Conservation (phyloP, 64 coral and sea anemone genomes). For the Cladopsammia gracilis region DNA sequence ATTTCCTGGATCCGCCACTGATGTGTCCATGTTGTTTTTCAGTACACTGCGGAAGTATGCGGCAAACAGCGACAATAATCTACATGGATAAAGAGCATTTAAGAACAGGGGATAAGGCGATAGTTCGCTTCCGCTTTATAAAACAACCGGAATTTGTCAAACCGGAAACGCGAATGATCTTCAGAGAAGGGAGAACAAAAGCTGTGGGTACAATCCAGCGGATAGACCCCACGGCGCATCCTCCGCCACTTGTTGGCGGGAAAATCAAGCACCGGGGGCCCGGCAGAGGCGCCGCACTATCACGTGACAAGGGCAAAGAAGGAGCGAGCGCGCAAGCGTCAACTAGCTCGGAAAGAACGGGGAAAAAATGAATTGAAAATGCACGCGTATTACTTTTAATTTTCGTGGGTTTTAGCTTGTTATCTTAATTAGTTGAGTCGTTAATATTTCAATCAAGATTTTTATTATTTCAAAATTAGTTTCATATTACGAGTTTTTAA, state of each 20-base stretch:
- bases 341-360: constrained; percentile 73
- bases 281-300: constrained; percentile 39
- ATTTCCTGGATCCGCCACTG: too few species aligned
- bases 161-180: constrained; percentile 95
- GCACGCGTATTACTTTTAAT: neutral
- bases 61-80: constrained; percentile 96
- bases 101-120: constrained; percentile 93
- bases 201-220: constrained; percentile 94
- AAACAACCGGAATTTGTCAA: constrained; percentile 97
- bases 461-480: too few species aligned
- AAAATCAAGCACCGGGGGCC: constrained; percentile 94
- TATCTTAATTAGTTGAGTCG: neutral
- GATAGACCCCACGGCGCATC: constrained; percentile 83
- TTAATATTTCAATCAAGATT: too few species aligned
- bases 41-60: constrained; percentile 96
- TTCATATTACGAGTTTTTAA: too few species aligned
- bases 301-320: constrained; percentile 59
- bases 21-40: neutral
- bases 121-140: constrained; percentile 94
- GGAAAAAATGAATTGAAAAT: constrained; percentile 45
- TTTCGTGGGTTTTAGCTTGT: neutral
- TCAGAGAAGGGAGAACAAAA: constrained; percentile 98
- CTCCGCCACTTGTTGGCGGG: constrained; percentile 74
- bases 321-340: constrained; percentile 60
- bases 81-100: constrained; percentile 93